Conservation (phyloP, 2,888 invertebrate species). For the Lepidonotus clava region DNA sequence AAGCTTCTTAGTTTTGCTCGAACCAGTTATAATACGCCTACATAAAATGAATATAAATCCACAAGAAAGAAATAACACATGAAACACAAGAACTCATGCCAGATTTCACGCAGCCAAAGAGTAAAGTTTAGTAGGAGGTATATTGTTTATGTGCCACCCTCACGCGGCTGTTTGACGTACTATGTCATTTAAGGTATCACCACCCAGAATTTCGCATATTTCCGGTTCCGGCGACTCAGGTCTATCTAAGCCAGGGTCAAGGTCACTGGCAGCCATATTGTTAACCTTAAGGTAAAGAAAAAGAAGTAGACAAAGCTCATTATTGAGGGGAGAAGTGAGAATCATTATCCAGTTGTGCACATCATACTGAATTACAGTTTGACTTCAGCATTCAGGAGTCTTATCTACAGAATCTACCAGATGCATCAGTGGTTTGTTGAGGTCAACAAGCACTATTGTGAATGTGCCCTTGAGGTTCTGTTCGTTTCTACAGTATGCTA, state of each 20-base stretch:
- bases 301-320: too few relatives aligned
- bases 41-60: background rate
- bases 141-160: slow-evolving; percentile 6
- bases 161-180: too few relatives aligned
- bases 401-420: too few relatives aligned
- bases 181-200: slow-evolving; percentile 5
- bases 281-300: slow-evolving; percentile 39
- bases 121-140: slow-evolving; percentile 38
- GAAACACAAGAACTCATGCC: background rate
- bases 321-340: too few relatives aligned
- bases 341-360: too few relatives aligned
- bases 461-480: too few relatives aligned
- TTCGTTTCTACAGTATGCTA: too few relatives aligned
- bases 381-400: too few relatives aligned
- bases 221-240: slow-evolving; percentile 38
- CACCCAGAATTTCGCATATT: slow-evolving; percentile 19
- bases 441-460: too few relatives aligned
- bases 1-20: slow-evolving; percentile 21
- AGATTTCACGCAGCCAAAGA: slow-evolving; percentile 25
- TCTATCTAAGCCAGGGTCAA: slow-evolving; percentile 25
- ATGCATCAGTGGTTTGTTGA: too few relatives aligned
- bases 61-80: background rate
- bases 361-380: too few relatives aligned
- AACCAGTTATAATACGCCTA: slow-evolving; percentile 36
- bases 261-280: slow-evolving; percentile 5